phyloP scores from a whole-genome alignment of 2,113 vertebrate genomes.

The Chitala chitala region DNA sequence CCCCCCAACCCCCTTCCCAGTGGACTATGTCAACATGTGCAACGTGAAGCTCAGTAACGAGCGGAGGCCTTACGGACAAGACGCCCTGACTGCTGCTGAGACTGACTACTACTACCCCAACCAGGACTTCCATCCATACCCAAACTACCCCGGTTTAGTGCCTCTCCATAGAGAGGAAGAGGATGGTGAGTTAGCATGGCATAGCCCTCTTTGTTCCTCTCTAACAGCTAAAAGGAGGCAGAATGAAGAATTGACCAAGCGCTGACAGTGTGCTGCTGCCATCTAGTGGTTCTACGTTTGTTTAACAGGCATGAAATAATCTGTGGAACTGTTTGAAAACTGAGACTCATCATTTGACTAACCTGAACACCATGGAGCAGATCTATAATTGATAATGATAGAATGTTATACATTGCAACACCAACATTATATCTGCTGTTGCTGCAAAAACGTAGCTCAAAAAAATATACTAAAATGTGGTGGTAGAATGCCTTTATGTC shows the following conservation, averaged over 20 bases:
- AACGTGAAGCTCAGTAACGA: conserved; percentile 72
- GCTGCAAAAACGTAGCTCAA: too few species aligned
- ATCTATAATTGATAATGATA: too few species aligned
- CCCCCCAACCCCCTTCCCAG: conserved; percentile 47
- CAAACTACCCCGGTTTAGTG: conserved; percentile 45
- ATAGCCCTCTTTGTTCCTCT: not conserved
- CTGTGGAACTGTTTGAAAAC: too few species aligned
- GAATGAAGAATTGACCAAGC: not conserved
- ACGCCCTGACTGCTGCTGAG: conserved; percentile 73
- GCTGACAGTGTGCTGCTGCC: conserved; percentile 38
- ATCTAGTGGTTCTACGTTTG: conserved; percentile 36
- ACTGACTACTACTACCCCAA: conserved; percentile 58
- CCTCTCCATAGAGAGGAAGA: conserved; percentile 67
- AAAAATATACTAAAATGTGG: too few species aligned
- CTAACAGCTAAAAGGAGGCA: not conserved
- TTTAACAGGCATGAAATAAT: too few species aligned
- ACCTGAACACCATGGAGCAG: too few species aligned
- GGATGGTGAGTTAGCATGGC: conserved; percentile 69
- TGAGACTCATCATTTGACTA: too few species aligned
- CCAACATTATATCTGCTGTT: too few species aligned
- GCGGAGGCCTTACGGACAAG: conserved; percentile 72
- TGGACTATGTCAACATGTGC: conserved; percentile 83
- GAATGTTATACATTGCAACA: too few species aligned
- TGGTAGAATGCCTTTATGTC: too few species aligned
- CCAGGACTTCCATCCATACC: conserved; percentile 39